Base-by-base conservation (phyloP, 2,888 invertebrate genomes). In the Aradus depressus region DNA sequence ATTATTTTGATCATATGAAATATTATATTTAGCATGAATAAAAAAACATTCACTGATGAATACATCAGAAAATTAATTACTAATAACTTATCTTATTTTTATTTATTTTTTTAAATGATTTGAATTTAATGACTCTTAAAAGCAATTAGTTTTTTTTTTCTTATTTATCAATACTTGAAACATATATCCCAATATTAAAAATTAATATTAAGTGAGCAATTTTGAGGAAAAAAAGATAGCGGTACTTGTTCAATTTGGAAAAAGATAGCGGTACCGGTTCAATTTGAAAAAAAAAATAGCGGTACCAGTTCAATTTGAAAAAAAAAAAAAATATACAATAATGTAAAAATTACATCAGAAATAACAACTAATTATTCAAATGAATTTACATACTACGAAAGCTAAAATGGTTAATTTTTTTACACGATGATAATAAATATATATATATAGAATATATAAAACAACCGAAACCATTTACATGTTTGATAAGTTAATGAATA, bases 381-480 rank as follows among this genome's bases (percentile, higher is more conserved):
- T 16, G 12, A 34, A 34, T 12, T 6, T 5, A 34, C 4, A 16
- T 34, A 16, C 4, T 34, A 6, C 18, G 35, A 34, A 34, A 34
- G 18, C 31, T 8, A 8, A 28, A 8, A 28, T 34, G n/a, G 47
- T 47, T 47, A 47, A 47, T 47, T 26, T n/a, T n/a, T n/a, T 37
- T 47, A 47, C 28, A 47, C 44, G 38, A 47, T 25, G 38, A 47
- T 35, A 47, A 47, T 47, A 47, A 47, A 47, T 47, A 47, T 34
- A 26, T 23, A 23, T 39, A 38, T 41, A 22, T 42, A 42, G 16
- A 25, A 23, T 47, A 22, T 47, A 47, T 26, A 47, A 37, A 47
- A 45, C 32, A 45, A 47, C 47, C 47, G 31, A 47, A 47, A 47
- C 47, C 47, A 47, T 37, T 47, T 47, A 47, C 47, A 47, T n/a